phyloP scores from a whole-genome alignment of 92 coral and sea anemone species.

The Paragorgia papillata region DNA sequence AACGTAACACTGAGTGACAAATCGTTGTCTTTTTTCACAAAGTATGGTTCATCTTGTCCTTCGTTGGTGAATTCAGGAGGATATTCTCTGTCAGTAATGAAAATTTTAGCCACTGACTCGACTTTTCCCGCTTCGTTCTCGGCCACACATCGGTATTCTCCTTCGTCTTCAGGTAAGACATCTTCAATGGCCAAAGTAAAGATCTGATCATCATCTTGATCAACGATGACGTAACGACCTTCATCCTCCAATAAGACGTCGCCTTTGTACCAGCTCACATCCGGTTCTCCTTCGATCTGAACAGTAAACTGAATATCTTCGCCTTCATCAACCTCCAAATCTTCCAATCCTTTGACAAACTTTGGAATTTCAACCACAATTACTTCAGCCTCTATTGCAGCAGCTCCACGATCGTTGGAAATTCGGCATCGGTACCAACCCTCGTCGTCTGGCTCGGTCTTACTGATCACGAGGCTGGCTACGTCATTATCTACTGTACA shows the following conservation, averaged over 20 bases:
- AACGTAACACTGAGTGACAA: constrained; percentile 65
- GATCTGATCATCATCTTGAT: constrained; percentile 72
- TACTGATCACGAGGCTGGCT: constrained; percentile 62
- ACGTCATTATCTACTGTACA: constrained; percentile 64
- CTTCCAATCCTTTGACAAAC: constrained; percentile 67
- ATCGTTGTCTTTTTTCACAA: constrained; percentile 64
- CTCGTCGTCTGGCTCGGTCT: constrained; percentile 70
- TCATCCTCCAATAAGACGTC: constrained; percentile 71
- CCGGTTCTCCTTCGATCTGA: constrained; percentile 72
- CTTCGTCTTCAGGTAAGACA: constrained; percentile 73
- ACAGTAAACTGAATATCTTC: constrained; percentile 73
- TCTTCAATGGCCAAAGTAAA: constrained; percentile 78
- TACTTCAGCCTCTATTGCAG: constrained; percentile 69
- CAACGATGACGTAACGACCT: constrained; percentile 79
- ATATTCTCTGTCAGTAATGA: constrained; percentile 61
- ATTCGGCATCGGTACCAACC: constrained; percentile 77
- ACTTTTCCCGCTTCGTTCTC: constrained; percentile 84
- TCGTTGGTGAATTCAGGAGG: constrained; percentile 67
- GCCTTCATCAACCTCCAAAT: constrained; percentile 71
- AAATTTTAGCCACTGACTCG: constrained; percentile 64
- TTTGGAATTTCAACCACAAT: constrained; percentile 77
- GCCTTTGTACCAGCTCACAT: constrained; percentile 94
- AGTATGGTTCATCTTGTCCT: constrained; percentile 65
- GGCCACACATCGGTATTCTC: constrained; percentile 82
- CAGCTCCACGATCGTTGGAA: constrained; percentile 68